Conservation (phyloP, 2,797 vertebrate genomes). For the Lepilemur septentrionalis region DNA sequence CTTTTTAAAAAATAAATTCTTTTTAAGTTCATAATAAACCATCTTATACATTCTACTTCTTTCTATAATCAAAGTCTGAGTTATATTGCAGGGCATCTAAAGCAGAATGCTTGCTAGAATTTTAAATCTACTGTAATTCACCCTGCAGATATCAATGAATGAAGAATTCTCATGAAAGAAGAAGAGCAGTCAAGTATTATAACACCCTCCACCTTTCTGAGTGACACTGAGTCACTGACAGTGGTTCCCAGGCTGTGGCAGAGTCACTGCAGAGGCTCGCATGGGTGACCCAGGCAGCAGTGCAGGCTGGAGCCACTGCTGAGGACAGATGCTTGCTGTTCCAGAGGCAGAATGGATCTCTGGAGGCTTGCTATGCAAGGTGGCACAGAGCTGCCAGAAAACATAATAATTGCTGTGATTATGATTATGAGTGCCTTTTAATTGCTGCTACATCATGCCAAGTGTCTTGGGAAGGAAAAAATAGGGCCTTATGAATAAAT, state of each 20-base stretch:
- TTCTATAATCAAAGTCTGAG: conserved; percentile 38
- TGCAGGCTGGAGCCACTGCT: background rate
- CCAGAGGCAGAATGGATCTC: background rate
- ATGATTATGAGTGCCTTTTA: conserved; percentile 38
- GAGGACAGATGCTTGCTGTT: background rate
- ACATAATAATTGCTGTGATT: conserved; percentile 39
- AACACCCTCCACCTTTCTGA: background rate
- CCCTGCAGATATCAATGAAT: background rate
- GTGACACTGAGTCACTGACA: background rate
- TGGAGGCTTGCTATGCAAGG: background rate
- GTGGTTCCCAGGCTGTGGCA: background rate
- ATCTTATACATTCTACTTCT: background rate
- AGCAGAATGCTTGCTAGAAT: conserved; percentile 21
- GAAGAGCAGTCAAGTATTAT: background rate
- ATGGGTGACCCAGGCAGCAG: background rate
- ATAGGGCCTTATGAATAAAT: conserved; percentile 56
- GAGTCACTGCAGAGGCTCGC: background rate
- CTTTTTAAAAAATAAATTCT: background rate
- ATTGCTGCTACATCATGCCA: conserved; percentile 41
- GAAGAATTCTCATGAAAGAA: background rate
- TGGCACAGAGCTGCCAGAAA: conserved; percentile 12
- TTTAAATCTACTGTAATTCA: conserved; percentile 15
- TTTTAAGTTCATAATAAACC: background rate
- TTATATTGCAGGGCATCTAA: background rate
- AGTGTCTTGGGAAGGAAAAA: conserved; percentile 43